Evolutionary conservation across 2,797 vertebrate genomes (phyloP), one percentile per base, ranked within the genome.

Genomic region (Astyanax mexicanus): DNA sequence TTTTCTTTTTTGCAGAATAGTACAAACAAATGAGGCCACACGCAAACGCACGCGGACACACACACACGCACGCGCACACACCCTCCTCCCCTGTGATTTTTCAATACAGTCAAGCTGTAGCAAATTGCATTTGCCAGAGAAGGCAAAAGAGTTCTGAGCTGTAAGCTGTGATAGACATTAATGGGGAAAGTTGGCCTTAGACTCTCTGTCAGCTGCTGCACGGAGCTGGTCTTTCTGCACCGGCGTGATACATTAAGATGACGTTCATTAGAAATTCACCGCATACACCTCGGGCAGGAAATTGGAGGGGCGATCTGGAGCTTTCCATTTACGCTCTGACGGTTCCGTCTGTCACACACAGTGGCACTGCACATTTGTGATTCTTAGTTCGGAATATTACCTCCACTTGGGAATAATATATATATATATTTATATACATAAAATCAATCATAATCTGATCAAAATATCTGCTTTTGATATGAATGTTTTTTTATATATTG

Each of bases 191-290:
- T 69, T 60, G 37, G 38, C 44, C 21, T 65, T 65, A 45, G 66
- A 69, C 74, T 69, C 72, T 49, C 42, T 23, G 72, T 69, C 65
- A 61, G 74, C 55, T 40, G 65, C 73, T 40, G 65, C 73, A 68
- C 8, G 42, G 65, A 60, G 64, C 65, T 21, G 54, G 55, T 57
- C 37, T 51, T 3, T 13, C 64, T 51, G 64, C 65, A 8, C 13
- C 25, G 37, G 52, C n/a, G 27, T 21, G 40, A 58, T 58, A 67
- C 52, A 62, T 57, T 65, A 54, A 55, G 37, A 40, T 51, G 76
- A 68, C 76, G 52, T 72, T 78, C 69, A 78, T 78, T 72, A 78
- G 62, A 57, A 44, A 78, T 72, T 52, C 76, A 57, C 76, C 62
- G 29, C 68, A 47, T 60, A 49, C 75, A 57, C 75, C 69, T 65